phyloP scores from a whole-genome alignment of 2,797 vertebrate genomes.

The Melopsittacus undulatus region DNA sequence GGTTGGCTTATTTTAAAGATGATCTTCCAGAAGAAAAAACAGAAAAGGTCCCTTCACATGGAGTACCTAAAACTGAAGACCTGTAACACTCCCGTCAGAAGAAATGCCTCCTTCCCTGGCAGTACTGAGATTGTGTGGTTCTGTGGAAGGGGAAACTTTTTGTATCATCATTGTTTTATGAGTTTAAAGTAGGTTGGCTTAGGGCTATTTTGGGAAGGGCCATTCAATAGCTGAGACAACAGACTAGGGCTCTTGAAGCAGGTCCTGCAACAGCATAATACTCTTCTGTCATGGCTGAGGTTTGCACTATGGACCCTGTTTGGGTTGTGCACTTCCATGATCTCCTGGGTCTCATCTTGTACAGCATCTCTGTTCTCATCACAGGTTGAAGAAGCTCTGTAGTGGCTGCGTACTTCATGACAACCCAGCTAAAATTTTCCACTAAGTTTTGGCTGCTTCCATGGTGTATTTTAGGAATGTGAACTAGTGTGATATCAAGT shows the following conservation, averaged over 20 bases:
- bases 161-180: neutral
- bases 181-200: neutral
- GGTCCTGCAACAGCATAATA: neutral
- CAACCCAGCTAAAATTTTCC: neutral
- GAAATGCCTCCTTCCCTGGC: neutral
- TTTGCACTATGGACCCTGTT: neutral
- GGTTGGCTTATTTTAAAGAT: neutral
- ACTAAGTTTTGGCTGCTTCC: neutral
- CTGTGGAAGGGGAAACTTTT: neutral
- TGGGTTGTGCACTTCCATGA: neutral
- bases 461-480: neutral
- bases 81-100: accelerated
- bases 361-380: neutral
- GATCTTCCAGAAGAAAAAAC: neutral
- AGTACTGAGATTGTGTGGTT: neutral
- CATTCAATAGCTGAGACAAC: neutral
- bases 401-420: neutral
- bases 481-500: neutral
- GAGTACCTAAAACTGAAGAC: neutral
- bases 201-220: neutral
- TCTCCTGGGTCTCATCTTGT: neutral
- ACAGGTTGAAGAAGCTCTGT: neutral
- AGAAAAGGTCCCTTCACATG: neutral
- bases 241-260: neutral
- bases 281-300: neutral